Conservation (phyloP, 1,140 invertebrate genomes). For the Bilobella aurantiaca region DNA sequence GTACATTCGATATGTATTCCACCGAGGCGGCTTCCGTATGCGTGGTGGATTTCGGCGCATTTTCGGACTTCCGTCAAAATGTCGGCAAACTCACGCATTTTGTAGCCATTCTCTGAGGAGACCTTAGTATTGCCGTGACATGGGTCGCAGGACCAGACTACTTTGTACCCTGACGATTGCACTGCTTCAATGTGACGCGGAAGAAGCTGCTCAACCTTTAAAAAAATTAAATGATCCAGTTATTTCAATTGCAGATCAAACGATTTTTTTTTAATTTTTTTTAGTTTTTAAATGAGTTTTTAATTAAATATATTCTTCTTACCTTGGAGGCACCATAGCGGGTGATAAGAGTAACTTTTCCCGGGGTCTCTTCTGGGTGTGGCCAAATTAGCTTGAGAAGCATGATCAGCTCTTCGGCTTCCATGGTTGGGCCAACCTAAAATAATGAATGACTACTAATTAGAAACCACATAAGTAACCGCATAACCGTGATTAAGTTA, state of each 20-base stretch:
- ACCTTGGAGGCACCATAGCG: constrained; percentile 11
- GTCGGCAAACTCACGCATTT: background rate
- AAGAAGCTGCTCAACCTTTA: background rate
- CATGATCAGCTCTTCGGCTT: background rate
- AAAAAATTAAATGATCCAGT: background rate
- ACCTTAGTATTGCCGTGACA: constrained; percentile 7
- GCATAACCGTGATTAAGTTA: too few relatives aligned
- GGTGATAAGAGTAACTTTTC: constrained; percentile 11
- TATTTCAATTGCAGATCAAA: too few relatives aligned
- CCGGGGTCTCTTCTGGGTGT: background rate
- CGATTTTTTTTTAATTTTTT: too few relatives aligned
- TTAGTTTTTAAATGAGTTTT: too few relatives aligned
- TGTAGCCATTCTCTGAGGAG: background rate
- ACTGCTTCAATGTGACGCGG: constrained; percentile 6
- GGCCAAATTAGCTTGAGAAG: constrained; percentile 5
- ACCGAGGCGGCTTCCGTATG: background rate
- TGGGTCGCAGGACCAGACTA: constrained; percentile 10
- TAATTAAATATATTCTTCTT: background rate
- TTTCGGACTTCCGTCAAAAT: background rate
- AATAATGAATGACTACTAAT: background rate
- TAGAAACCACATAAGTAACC: background rate
- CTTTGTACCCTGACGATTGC: background rate
- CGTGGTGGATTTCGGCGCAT: background rate
- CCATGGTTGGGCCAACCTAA: constrained; percentile 8
- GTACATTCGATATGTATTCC: constrained; percentile 7